Evolutionary conservation across 2,888 invertebrate species (phyloP).

Genomic region (Chalcis sispes): DNA sequence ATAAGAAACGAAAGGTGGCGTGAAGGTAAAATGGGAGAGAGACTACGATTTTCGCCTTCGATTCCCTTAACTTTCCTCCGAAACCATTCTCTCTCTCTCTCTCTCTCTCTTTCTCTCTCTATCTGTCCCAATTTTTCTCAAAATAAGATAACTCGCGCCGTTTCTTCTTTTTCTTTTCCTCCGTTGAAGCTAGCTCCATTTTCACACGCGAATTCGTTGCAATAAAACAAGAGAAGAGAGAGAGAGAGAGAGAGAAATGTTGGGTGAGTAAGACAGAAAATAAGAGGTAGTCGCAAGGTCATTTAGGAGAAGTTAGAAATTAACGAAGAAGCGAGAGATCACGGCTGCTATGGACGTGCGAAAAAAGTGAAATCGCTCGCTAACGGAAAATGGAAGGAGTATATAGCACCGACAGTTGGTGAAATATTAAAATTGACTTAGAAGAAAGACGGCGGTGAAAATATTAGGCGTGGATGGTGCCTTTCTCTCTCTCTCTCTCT

Average conservation of each 20-base stretch:
- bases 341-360: slow-evolving; percentile 37
- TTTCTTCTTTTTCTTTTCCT: slow-evolving; percentile 30
- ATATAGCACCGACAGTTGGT: not conserved
- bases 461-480: not conserved
- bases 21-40: not conserved
- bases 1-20: slow-evolving; percentile 23
- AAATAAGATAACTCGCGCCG: slow-evolving; percentile 32
- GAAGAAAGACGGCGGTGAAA: not conserved
- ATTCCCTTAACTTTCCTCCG: slow-evolving; percentile 1
- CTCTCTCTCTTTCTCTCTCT: slow-evolving; percentile 18
- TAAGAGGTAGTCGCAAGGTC: too few relatives aligned
- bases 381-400: not conserved
- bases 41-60: slow-evolving; percentile 28
- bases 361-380: slow-evolving; percentile 34
- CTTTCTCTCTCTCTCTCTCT: too few relatives aligned
- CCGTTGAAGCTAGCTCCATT: not conserved
- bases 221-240: not conserved
- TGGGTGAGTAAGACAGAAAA: not conserved
- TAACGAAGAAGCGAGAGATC: slow-evolving; percentile 42
- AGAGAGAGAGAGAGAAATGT: not conserved
- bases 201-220: not conserved
- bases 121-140: too few relatives aligned
- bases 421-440: slow-evolving; percentile 50
- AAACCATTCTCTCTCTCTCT: not conserved
- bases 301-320: slow-evolving; percentile 36